These are phyloP conservation scores for Medauroidea extradentata DNA, from an alignment of 1,140 invertebrate genomes.

Conservation along the genomic window DNA sequence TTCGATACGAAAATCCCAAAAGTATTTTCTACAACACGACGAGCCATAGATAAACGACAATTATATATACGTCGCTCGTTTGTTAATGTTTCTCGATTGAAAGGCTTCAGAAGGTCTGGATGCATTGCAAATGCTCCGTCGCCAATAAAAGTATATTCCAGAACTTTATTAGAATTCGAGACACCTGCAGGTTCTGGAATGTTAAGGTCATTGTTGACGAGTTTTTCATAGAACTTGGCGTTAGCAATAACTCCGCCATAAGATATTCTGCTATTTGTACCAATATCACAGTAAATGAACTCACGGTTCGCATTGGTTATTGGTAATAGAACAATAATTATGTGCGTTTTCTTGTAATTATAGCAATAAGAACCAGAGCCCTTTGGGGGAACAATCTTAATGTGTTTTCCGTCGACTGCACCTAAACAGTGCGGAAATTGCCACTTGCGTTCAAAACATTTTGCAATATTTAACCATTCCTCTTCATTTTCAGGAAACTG, in stretches of 20 bases:
- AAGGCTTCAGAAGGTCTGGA: too few relatives aligned
- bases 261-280: conserved; percentile 33
- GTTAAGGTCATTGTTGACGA: too few relatives aligned
- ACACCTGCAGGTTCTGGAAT: too few relatives aligned
- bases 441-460: conserved; percentile 28
- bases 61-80: too few relatives aligned
- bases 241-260: conserved; percentile 35
- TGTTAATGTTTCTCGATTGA: too few relatives aligned
- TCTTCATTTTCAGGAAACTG: conserved; percentile 13
- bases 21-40: too few relatives aligned
- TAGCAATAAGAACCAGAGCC: conserved; percentile 37
- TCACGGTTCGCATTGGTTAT: conserved; percentile 36
- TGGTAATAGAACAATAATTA: conserved; percentile 40
- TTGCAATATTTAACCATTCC: conserved; percentile 27
- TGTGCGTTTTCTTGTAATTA: conserved; percentile 44
- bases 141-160: too few relatives aligned
- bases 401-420: conserved; percentile 36
- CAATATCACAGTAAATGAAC: conserved; percentile 37
- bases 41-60: too few relatives aligned
- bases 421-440: conserved; percentile 35
- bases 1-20: too few relatives aligned
- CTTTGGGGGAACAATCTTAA: conserved; percentile 32
- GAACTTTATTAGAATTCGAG: too few relatives aligned
- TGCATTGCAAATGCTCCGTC: too few relatives aligned
- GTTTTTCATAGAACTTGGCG: conserved; percentile 23